phyloP scores from a whole-genome alignment of 92 coral and sea anemone genomes.

The Phenganax marumi region DNA sequence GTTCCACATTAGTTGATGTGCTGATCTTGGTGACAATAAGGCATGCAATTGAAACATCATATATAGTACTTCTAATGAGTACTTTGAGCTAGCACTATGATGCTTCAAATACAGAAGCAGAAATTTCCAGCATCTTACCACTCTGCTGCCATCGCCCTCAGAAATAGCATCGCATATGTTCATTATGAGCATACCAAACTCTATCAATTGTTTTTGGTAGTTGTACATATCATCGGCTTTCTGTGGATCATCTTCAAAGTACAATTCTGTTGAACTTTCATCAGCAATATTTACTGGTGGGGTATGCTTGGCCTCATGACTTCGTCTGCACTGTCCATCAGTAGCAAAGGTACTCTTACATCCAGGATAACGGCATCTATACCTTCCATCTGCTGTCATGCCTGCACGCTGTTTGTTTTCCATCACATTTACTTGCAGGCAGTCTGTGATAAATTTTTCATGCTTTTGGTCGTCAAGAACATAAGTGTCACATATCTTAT shows the following conservation, averaged over 20 bases:
- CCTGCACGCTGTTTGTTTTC: background rate
- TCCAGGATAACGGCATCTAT: background rate
- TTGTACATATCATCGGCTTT: constrained; percentile 20
- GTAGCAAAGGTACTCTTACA: constrained; percentile 5
- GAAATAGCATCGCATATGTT: constrained; percentile 19
- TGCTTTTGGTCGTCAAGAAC: background rate
- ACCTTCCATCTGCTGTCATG: constrained; percentile 11
- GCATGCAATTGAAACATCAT: constrained; percentile 14
- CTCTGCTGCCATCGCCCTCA: constrained; percentile 11
- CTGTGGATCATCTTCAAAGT: constrained; percentile 2
- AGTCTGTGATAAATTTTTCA: background rate
- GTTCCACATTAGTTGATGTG: constrained; percentile 17
- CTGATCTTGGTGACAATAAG: constrained; percentile 13
- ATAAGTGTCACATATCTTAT: background rate
- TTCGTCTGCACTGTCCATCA: constrained; percentile 7
- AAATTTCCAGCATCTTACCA: constrained; percentile 4
- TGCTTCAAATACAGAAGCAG: constrained; percentile 8
- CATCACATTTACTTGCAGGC: constrained; percentile 10
- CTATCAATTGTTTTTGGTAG: background rate
- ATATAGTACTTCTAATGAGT: too few relatives aligned
- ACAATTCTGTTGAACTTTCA: background rate
- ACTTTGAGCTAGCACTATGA: background rate
- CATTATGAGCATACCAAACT: constrained; percentile 1
- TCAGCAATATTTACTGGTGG: constrained; percentile 1
- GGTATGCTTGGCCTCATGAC: constrained; percentile 23